Evolutionary conservation across 2,888 invertebrate genomes (phyloP).

Genomic region (Patella pellucida): DNA sequence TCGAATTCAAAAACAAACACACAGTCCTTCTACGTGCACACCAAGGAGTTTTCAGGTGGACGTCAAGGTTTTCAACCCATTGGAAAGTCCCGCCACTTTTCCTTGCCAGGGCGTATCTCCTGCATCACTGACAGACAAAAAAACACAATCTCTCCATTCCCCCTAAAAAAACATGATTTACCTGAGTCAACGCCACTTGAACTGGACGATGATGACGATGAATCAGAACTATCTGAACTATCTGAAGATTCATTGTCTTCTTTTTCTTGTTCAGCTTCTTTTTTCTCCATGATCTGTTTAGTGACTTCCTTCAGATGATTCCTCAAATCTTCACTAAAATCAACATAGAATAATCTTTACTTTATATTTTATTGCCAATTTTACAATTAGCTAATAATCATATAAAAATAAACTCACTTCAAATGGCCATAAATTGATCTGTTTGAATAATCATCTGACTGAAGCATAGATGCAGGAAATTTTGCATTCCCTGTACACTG

Average conservation of each 20-base stretch:
- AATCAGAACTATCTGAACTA: constrained; percentile 28
- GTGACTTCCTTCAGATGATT: constrained; percentile 88
- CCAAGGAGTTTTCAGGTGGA: no score
- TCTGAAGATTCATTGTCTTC: constrained; percentile 27
- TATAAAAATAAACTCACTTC: background rate
- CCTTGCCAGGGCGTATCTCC: background rate
- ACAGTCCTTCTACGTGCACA: no score
- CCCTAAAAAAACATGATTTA: background rate
- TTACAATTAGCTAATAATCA: constrained; percentile 24
- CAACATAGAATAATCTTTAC: constrained; percentile 28
- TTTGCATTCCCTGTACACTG: no score
- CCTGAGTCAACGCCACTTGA: constrained; percentile 11
- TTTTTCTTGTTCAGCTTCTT: constrained; percentile 44
- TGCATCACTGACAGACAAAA: constrained; percentile 26
- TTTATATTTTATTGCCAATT: background rate
- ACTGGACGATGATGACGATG: constrained; percentile 25
- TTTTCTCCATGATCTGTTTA: constrained; percentile 60
- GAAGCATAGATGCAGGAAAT: no score
- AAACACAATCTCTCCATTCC: background rate
- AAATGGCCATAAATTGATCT: no score
- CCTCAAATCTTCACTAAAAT: constrained; percentile 82
- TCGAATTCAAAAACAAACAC: no score
- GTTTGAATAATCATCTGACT: no score
- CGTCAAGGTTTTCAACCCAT: no score
- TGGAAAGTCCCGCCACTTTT: no score